These are phyloP conservation scores for Mactra quadrangularis DNA, from an alignment of 1,140 invertebrate genomes.

Conservation along the genomic window DNA sequence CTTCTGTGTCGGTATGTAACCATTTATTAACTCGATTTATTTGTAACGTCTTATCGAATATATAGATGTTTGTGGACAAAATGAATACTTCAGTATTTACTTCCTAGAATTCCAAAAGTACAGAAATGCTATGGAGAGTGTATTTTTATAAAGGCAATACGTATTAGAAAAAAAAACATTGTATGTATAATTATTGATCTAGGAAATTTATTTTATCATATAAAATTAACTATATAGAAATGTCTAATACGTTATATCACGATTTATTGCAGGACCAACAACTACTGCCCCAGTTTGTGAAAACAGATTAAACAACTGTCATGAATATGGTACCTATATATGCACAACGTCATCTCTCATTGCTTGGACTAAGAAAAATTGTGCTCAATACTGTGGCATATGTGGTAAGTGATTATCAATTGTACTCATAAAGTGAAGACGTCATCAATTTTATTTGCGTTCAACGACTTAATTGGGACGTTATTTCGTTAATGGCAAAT, in stretches of 20 bases:
- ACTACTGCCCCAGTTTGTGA: constrained; percentile 1
- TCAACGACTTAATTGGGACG: background rate
- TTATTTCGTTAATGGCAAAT: background rate
- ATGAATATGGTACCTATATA: constrained; percentile 41
- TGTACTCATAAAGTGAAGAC: too few species aligned
- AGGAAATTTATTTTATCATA: too few species aligned
- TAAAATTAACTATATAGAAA: too few species aligned
- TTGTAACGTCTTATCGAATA: background rate
- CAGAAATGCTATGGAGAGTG: background rate
- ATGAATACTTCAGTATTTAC: background rate
- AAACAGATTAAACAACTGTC: constrained; percentile 19
- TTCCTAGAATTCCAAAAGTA: background rate
- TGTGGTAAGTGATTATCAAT: constrained; percentile 51
- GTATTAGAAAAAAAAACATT: too few species aligned
- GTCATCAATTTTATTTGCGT: background rate
- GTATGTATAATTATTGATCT: too few species aligned
- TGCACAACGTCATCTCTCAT: constrained; percentile 18
- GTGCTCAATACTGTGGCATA: constrained; percentile 45
- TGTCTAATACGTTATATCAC: too few species aligned
- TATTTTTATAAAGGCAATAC: background rate
- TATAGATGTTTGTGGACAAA: background rate
- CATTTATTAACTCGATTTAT: background rate
- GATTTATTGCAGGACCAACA: constrained; percentile 29
- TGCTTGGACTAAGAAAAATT: constrained; percentile 36
- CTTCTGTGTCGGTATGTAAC: constrained; percentile 29